Evolutionary conservation across 1,140 invertebrate species (phyloP).

Genomic region (Cydia amplana): DNA sequence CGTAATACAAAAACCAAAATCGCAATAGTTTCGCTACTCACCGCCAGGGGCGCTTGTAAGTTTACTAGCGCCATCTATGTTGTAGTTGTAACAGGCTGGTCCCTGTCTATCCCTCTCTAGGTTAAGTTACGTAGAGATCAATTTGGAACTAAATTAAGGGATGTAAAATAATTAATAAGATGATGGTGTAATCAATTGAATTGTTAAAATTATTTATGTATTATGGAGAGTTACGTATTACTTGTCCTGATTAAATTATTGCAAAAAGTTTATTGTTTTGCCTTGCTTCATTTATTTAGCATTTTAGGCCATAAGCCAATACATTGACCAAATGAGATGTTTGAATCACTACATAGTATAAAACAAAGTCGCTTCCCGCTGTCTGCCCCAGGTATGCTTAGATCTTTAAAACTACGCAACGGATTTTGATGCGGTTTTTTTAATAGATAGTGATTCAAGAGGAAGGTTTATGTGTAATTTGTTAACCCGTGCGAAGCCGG

Average conservation of each 20-base stretch:
- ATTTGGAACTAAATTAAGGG: constrained; percentile 46
- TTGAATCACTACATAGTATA: too few relatives aligned
- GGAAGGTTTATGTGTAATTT: too few relatives aligned
- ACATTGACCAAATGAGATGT: too few relatives aligned
- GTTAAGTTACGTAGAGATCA: constrained; percentile 44
- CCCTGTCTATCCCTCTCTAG: constrained; percentile 55
- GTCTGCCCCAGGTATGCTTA: too few relatives aligned
- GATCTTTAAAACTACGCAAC: too few relatives aligned
- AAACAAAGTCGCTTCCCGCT: too few relatives aligned
- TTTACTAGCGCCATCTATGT: constrained; percentile 37
- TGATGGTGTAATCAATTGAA: constrained; percentile 65
- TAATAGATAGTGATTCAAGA: too few relatives aligned
- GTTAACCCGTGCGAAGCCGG: too few relatives aligned
- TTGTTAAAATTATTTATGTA: constrained; percentile 76
- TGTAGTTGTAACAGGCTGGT: constrained; percentile 63
- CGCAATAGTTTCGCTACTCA: background rate
- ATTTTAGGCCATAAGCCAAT: too few relatives aligned
- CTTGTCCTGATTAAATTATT: constrained; percentile 77
- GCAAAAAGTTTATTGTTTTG: constrained; percentile 49
- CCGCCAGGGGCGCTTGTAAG: background rate
- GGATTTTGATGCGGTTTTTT: too few relatives aligned
- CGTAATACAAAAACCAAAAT: background rate
- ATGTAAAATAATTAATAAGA: constrained; percentile 53
- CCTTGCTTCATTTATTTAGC: background rate
- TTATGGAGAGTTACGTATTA: constrained; percentile 72